Conservation (phyloP, 2,888 invertebrate genomes). For the Orthonevra nobilis region DNA sequence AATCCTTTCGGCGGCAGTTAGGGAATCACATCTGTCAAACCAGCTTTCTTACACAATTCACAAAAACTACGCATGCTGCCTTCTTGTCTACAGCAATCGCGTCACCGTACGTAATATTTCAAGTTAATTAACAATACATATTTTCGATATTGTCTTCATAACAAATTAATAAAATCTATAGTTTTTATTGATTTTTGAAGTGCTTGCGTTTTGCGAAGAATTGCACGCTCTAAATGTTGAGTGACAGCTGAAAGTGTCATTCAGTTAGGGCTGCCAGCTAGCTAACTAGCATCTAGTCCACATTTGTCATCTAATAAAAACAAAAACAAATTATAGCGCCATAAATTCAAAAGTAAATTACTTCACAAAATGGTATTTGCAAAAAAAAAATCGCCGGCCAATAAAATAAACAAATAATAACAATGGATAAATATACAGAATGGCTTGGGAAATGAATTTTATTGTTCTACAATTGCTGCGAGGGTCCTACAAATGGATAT, state of each 20-base stretch:
- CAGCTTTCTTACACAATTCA: not conserved
- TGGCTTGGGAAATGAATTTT: slow-evolving; percentile 22
- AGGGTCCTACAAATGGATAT: slow-evolving; percentile 36
- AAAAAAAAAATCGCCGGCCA: slow-evolving; percentile 16
- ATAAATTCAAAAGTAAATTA: slow-evolving; percentile 21
- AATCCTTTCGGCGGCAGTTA: slow-evolving; percentile 6
- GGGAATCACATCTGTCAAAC: not conserved
- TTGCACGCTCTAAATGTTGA: not conserved
- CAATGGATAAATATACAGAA: slow-evolving; percentile 21
- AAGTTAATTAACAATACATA: too few relatives aligned
- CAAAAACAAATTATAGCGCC: slow-evolving; percentile 33
- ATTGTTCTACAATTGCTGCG: slow-evolving; percentile 13
- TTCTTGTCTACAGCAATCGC: too few relatives aligned
- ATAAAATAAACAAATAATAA: slow-evolving; percentile 42
- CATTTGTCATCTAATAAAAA: slow-evolving; percentile 18
- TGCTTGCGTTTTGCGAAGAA: not conserved
- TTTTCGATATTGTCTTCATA: too few relatives aligned
- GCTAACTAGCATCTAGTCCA: too few relatives aligned
- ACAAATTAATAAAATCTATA: slow-evolving; percentile 32
- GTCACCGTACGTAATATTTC: slow-evolving; percentile 21
- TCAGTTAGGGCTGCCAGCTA: not conserved
- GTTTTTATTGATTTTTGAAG: slow-evolving; percentile 32
- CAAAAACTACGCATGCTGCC: too few relatives aligned
- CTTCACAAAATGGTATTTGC: slow-evolving; percentile 20
- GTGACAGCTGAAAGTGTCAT: slow-evolving; percentile 8